These are phyloP conservation scores for Drosophila littoralis DNA, from an alignment of 1,140 invertebrate genomes.

Conservation along the genomic window DNA sequence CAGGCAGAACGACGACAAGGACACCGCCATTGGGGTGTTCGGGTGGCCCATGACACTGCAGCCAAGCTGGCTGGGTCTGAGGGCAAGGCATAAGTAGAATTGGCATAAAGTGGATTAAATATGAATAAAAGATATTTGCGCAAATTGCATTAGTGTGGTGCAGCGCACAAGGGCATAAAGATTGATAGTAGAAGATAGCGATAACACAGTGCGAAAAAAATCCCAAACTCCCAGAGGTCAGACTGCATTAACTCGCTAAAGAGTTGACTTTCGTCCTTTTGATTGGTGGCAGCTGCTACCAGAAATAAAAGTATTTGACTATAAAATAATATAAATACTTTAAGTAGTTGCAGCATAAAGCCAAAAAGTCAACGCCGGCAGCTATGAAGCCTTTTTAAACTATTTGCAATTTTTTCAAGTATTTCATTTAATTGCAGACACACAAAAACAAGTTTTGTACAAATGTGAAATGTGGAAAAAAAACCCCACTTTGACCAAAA, in stretches of 20 bases:
- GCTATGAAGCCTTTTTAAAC: background rate
- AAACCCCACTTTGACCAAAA: conserved; percentile 18
- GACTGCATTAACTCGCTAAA: conserved; percentile 48
- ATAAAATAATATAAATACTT: conserved; percentile 1
- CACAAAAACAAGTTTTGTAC: background rate
- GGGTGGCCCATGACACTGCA: background rate
- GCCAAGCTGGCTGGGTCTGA: background rate
- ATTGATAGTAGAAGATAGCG: conserved; percentile 26
- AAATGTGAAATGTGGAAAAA: conserved; percentile 13
- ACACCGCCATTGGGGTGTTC: conserved; percentile 31
- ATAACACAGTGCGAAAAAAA: background rate
- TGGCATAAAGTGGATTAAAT: conserved; percentile 78
- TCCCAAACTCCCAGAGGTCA: conserved; percentile 37
- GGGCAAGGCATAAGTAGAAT: conserved; percentile 49
- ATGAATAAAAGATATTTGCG: conserved; percentile 81
- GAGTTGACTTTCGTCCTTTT: conserved; percentile 8
- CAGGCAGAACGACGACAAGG: conserved; percentile 37
- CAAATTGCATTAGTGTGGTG: conserved; percentile 70
- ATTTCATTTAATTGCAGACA: conserved; percentile 24
- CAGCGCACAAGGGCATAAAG: conserved; percentile 10
- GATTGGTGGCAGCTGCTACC: conserved; percentile 3
- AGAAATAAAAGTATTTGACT: conserved; percentile 15
- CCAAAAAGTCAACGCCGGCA: background rate
- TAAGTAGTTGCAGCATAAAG: background rate
- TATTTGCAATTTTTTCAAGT: background rate